Evolutionary conservation across 2,888 invertebrate species (phyloP).

Genomic region (Athetis lepigone): DNA sequence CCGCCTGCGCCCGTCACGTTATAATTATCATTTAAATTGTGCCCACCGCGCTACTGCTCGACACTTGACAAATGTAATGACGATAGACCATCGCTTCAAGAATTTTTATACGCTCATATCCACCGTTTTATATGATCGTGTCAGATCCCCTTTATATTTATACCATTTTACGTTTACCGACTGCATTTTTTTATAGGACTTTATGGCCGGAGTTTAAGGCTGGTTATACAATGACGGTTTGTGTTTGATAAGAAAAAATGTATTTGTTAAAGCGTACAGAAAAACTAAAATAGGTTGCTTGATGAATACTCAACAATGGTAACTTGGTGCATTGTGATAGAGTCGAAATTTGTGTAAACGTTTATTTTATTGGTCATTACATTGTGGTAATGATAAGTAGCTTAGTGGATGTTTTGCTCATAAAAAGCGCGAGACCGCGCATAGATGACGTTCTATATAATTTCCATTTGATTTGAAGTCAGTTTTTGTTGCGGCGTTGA

Average conservation of each 20-base stretch:
- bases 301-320: conserved; percentile 62
- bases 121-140: conserved; percentile 87
- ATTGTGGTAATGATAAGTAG: conserved; percentile 69
- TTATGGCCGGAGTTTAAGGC: conserved; percentile 48
- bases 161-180: conserved; percentile 62
- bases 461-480: conserved; percentile 83
- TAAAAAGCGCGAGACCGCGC: conserved; percentile 85
- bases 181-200: conserved; percentile 30
- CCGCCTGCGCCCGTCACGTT: conserved; percentile 75
- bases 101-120: conserved; percentile 90
- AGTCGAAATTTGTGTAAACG: conserved; percentile 55
- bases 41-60: conserved; percentile 85
- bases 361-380: conserved; percentile 57
- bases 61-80: conserved; percentile 90
- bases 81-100: conserved; percentile 85
- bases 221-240: conserved; percentile 41
- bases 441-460: conserved; percentile 86
- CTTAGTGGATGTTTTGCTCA: conserved; percentile 83
- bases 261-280: conserved; percentile 64
- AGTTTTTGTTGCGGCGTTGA: conserved; percentile 77
- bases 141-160: conserved; percentile 81
- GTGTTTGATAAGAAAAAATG: conserved; percentile 26
- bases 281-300: conserved; percentile 72
- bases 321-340: conserved; percentile 60
- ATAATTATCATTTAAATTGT: conserved; percentile 90